Conservation (phyloP, 2,888 invertebrate genomes). For the Odiellus spinosus region DNA sequence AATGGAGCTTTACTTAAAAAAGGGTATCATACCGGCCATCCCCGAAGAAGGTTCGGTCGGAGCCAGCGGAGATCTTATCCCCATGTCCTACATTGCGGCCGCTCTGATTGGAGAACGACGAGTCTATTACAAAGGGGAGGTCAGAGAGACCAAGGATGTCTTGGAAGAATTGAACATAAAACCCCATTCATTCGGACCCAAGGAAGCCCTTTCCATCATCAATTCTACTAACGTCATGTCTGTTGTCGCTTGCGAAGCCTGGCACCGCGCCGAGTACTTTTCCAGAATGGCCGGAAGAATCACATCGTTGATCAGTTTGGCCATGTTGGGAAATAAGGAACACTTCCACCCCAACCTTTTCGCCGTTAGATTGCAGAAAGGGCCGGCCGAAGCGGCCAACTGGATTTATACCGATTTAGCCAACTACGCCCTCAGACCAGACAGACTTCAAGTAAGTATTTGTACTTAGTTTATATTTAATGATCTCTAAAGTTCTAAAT, state of each 20-base stretch:
- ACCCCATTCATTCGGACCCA: neutral
- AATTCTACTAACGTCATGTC: neutral
- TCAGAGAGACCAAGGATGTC: neutral
- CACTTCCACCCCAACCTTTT: neutral
- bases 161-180: neutral
- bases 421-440: too few species aligned
- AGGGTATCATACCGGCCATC: neutral
- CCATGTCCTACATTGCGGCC: neutral
- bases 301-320: neutral
- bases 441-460: too few species aligned
- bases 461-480: too few species aligned
- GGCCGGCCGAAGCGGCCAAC: neutral
- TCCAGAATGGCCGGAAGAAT: neutral
- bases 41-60: slow-evolving; percentile 1
- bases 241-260: neutral
- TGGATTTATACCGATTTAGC: too few species aligned
- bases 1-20: neutral
- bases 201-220: neutral
- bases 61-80: neutral
- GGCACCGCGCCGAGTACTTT: neutral
- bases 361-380: neutral
- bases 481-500: too few species aligned
- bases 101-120: neutral
- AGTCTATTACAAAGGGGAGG: neutral
- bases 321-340: neutral